Evolutionary conservation across 2,797 vertebrate genomes (phyloP), one percentile per base, ranked within the genome.

Genomic region (Numenius phaeopus): DNA sequence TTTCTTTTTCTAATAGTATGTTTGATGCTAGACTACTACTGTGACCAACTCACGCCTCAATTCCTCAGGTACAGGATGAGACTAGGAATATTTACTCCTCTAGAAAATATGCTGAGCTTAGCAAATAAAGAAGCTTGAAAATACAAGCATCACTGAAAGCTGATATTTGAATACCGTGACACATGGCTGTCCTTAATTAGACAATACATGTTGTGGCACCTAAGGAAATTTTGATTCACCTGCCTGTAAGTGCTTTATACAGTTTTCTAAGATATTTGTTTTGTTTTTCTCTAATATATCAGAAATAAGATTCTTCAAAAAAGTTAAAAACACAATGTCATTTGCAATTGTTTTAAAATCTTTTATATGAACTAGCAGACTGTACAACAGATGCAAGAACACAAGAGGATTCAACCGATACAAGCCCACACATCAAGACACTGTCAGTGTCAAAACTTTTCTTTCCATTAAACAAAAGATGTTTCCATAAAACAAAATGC

Each of bases 321-420:
- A 81, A 88, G 44, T 55, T 81, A 62, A 77, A 83, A 85, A 66
- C 42, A 32, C 39, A 39, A 44, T 83, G 59, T 40, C 58, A 73
- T 61, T 95, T 92, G 44, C 52, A 40, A 9, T 2, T 83, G 37
- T 65, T 95, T 65, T 71, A 85, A 49, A 87, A 64, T 57, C 22
- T 66, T 87, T 64, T 44, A 42, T 32, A 44, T 47, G 73, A 92
- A 73, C 72, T 52, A 92, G 80, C 92, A 96, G 94, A 90, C 83
- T 92, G 84, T 57, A 54, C 57, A 79, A 59, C 85, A 97, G 93
- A 96, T 94, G 94, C 83, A 79, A 59, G 67, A 91, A 95, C 65
- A 82, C 77, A 78, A 83, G 61, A 89, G 49, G 55, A 91, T 92
- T 93, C 69, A 91, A 78, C 57, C 66, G 88, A 94, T 83, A 78